Percentiles rank a stretch among this genome's conserved stretches.
phyloP scores from a whole-genome alignment of 1,140 invertebrate species.

The Euwallacea fornicatus region DNA sequence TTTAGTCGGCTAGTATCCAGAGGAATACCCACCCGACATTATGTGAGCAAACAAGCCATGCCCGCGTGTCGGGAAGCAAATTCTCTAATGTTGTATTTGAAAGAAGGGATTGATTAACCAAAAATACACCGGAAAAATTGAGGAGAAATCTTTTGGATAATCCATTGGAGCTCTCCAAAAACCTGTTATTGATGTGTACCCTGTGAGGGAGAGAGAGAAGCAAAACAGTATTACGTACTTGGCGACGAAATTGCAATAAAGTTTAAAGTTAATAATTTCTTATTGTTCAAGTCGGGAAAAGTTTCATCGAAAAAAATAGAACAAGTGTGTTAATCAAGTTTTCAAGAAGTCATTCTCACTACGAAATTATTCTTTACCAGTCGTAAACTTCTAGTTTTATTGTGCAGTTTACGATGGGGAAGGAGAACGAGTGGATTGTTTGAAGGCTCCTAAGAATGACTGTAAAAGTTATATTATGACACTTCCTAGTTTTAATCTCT shows the following conservation, averaged over 20 bases:
- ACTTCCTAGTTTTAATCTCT: too few relatives aligned
- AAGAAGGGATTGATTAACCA: slow-evolving; percentile 21
- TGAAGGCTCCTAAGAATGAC: too few relatives aligned
- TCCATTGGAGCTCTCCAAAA: slow-evolving; percentile 16
- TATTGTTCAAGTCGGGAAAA: background rate
- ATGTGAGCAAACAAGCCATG: slow-evolving; percentile 13
- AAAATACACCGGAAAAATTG: background rate
- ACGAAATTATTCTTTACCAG: background rate
- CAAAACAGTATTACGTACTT: background rate
- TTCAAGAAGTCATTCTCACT: background rate
- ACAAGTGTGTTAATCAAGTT: slow-evolving; percentile 5
- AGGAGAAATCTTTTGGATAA: slow-evolving; percentile 13
- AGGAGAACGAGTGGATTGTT: too few relatives aligned
- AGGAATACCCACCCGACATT: background rate
- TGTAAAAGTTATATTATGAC: too few relatives aligned
- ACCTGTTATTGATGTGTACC: background rate
- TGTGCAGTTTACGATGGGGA: slow-evolving; percentile 4
- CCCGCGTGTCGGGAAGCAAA: slow-evolving; percentile 9
- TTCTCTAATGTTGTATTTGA: background rate
- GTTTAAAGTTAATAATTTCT: too few relatives aligned
- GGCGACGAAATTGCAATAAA: background rate
- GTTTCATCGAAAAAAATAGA: background rate
- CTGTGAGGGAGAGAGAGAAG: background rate
- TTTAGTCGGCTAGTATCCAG: background rate
- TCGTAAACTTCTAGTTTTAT: slow-evolving; percentile 16